Base-by-base conservation (phyloP, 2,113 vertebrate genomes). In the Psittacara wagleri region DNA sequence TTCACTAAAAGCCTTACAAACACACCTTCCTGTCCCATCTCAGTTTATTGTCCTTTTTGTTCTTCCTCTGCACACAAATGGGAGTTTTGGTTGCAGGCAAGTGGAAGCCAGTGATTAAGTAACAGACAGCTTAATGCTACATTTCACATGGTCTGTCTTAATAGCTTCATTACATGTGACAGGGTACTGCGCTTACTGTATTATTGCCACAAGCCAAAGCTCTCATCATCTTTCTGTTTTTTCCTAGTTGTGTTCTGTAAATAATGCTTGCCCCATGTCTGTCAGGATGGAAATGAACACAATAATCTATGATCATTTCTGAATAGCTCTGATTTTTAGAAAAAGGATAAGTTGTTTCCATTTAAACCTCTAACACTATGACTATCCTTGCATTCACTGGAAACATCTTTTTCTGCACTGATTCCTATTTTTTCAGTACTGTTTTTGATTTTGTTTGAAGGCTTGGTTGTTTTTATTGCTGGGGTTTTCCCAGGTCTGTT, bases 151-250 rank as follows among this genome's bases (percentile, higher is more conserved):
- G 12, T 57, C 48, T 77, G 24, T 62, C 57, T 59, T 63, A 19
- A 35, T 31, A 78, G 28, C 31, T 82, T 62, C 33, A 13, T 49
- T 43, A 51, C 7, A 4, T 5, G 28, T 41, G 63, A 20, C 17
- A 55, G 43, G 7, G 23, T 55, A 25, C 33, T 54, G 31, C 0
- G 0, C 22, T 79, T 83, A 51, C 29, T 5, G 16, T 17, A 20
- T 79, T 83, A 51, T 27, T 7, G 16, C 20, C 29, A 80, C 39
- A 64, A 78, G 59, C 19, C 22, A 81, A 63, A 82, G 33, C 11
- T 90, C 54, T 9, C 49, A 39, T 67, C 13, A 37, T 31, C 31
- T 69, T 86, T 3, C 5, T 77, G 23, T 0, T 23, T 48, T 86
- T 86, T 75, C 20, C n/a, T 79, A 48, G 31, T 7, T 81, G 29